Base-by-base conservation (phyloP, 2,797 vertebrate species). In the Pogonophryne albipinna region DNA sequence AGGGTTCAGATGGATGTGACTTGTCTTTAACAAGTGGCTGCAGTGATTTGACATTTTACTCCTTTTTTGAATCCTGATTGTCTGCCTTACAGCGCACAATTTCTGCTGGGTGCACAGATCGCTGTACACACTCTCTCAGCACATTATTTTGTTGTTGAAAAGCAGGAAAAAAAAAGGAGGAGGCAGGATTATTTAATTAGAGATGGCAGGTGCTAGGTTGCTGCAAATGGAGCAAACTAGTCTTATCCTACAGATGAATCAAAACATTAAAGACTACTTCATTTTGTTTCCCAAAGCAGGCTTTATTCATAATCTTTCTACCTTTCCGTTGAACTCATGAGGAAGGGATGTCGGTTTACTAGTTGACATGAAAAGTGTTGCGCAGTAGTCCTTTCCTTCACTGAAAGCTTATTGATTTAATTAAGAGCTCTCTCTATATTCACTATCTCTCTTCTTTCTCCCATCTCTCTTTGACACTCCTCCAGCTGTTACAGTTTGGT, bases 31-130 rank as follows among this genome's bases (percentile, higher is more conserved):
- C 74, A 77, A 86, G 80, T 71, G 68, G 71, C 80, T 83, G 80
- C 84, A 82, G 73, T 88, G 90, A 93, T 89, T 89, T 38, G n/a
- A 88, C 86, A 87, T 86, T 93, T 89, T 82, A 49, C 46, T 57
- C 34, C 61, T 63, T 34, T 49, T 50, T 58, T 67, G 44, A 80
- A 60, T 82, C 64, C 42, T 2, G 45, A 46, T 57, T 17, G 59
- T 76, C 59, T 67, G 38, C 60, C 78, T 85, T 75, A 76, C 72
- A 38, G 69, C 42, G 67, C 80, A 76, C 47, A 76, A 38, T 84
- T 86, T 82, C 62, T 85, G 80, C 81, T 81, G 49, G 74, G 42
- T 56, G 46, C 59, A 67, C 82, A 81, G 67, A 84, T 88, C n/a
- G 3, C 63, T 50, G 27, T 15, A 20, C 31, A 60, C 78, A 51